Evolutionary conservation across 2,797 vertebrate species (phyloP).

Genomic region (Micropoecilia bifurca): DNA sequence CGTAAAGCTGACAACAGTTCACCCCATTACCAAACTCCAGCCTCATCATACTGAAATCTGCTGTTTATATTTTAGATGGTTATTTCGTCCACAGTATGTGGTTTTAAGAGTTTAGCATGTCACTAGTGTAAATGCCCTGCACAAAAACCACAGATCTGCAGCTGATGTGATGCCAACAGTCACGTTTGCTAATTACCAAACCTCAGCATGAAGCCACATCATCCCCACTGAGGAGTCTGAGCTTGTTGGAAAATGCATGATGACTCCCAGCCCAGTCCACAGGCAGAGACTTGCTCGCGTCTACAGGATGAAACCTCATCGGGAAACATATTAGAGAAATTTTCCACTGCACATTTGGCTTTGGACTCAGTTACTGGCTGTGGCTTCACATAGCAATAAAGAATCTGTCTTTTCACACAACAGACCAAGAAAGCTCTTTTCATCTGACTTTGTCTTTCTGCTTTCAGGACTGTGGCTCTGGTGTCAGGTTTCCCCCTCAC

Average conservation of each 20-base stretch:
- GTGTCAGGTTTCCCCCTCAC: conserved; percentile 24
- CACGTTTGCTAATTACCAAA: conserved; percentile 20
- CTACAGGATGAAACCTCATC: conserved; percentile 36
- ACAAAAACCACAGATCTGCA: conserved; percentile 12
- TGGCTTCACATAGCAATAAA: conserved; percentile 21
- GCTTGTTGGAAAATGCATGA: conserved; percentile 61
- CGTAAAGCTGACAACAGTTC: conserved; percentile 51
- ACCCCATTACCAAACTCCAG: conserved; percentile 55
- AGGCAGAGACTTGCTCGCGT: conserved; percentile 50
- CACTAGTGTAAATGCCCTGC: conserved; percentile 6
- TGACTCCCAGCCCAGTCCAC: conserved; percentile 34
- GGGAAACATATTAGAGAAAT: conserved; percentile 3
- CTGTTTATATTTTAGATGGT: conserved; percentile 43
- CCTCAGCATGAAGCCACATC: conserved; percentile 13
- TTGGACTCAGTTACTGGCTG: conserved; percentile 32
- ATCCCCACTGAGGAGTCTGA: conserved; percentile 43
- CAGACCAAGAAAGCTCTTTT: conserved; percentile 32
- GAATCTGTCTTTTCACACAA: conserved; percentile 39
- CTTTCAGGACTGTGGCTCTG: conserved; percentile 34
- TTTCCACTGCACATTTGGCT: conserved; percentile 19
- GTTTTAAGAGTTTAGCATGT: conserved; percentile 27
- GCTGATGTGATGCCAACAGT: not conserved
- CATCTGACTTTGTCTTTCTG: conserved; percentile 22
- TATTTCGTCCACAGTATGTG: conserved; percentile 65
- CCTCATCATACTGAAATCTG: conserved; percentile 41